These are phyloP conservation scores for Lagria hirta DNA, from an alignment of 2,888 invertebrate genomes.

Conservation along the genomic window DNA sequence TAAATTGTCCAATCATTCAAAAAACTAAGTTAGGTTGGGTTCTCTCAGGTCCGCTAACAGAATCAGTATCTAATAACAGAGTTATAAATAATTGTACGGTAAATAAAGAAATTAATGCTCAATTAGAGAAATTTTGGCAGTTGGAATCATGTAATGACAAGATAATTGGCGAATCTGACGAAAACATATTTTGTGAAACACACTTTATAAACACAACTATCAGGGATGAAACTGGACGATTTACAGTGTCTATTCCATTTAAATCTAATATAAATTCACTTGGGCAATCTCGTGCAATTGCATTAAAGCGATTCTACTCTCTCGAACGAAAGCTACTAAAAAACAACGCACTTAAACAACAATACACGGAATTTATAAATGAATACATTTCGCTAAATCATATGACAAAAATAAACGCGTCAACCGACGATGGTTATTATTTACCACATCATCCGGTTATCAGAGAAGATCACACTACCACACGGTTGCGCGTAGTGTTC, in stretches of 20 bases:
- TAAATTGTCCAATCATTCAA: too few species aligned
- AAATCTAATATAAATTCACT: background rate
- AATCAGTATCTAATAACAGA: too few species aligned
- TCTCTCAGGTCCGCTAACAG: too few species aligned
- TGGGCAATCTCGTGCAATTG: slow-evolving; percentile 1
- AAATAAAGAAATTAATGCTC: too few species aligned
- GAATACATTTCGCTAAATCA: slow-evolving; percentile 11
- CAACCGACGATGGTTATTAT: slow-evolving; percentile 27
- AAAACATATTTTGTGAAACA: too few species aligned
- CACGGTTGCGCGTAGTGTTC: slow-evolving; percentile 43
- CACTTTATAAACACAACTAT: background rate
- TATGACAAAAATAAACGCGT: slow-evolving; percentile 6
- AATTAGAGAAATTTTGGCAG: too few species aligned
- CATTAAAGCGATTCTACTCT: background rate
- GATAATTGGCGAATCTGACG: too few species aligned
- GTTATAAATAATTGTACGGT: too few species aligned
- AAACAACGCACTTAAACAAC: background rate
- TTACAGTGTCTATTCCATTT: slow-evolving; percentile 3
- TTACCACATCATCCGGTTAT: slow-evolving; percentile 47
- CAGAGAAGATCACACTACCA: slow-evolving; percentile 38
- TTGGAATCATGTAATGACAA: too few species aligned
- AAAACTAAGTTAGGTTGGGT: too few species aligned
- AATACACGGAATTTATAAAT: slow-evolving; percentile 1
- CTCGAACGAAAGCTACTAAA: background rate
- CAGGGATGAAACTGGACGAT: background rate